Evolutionary conservation across 2,113 vertebrate species (phyloP).

Genomic region (Sphaerodactylus townsendi): DNA sequence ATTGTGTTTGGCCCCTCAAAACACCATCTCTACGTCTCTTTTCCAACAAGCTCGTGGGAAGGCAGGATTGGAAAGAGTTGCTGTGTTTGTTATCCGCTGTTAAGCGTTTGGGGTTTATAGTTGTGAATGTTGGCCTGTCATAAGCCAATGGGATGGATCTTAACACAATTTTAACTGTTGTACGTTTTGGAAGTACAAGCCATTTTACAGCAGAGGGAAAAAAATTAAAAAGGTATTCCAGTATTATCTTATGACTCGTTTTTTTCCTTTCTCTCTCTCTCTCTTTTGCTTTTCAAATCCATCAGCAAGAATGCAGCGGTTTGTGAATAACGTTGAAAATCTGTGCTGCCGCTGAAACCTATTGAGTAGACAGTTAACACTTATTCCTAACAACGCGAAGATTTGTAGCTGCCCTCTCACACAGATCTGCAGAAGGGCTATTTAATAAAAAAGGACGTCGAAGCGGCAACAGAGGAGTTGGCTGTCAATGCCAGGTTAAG

Average conservation of each 20-base stretch:
- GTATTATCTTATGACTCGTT: conserved; percentile 52
- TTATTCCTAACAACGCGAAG: too few species aligned
- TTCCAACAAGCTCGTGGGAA: not conserved
- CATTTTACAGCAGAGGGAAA: conserved; percentile 71
- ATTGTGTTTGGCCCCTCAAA: not conserved
- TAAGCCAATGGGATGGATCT: conserved; percentile 65
- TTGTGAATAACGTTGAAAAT: not conserved
- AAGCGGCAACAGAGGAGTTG: too few species aligned
- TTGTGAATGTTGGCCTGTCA: conserved; percentile 74
- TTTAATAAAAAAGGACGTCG: too few species aligned
- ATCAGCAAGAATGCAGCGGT: not conserved
- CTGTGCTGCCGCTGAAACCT: not conserved
- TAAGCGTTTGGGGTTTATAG: conserved; percentile 67
- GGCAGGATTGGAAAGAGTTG: not conserved
- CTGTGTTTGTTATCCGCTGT: conserved; percentile 59
- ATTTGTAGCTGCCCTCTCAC: too few species aligned
- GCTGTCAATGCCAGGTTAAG: too few species aligned
- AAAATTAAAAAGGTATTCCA: conserved; percentile 73
- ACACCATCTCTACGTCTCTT: not conserved
- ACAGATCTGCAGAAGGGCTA: too few species aligned
- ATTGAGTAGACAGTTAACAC: not conserved
- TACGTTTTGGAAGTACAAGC: conserved; percentile 82
- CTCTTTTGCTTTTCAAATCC: conserved; percentile 5
- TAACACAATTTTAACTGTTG: conserved; percentile 72
- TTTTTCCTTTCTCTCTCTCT: conserved; percentile 18